Percentiles rank a stretch among this genome's conserved stretches.
These are phyloP conservation scores for Calidris pygmaea DNA, from an alignment of 2,113 vertebrate species.

Conservation along the genomic window DNA sequence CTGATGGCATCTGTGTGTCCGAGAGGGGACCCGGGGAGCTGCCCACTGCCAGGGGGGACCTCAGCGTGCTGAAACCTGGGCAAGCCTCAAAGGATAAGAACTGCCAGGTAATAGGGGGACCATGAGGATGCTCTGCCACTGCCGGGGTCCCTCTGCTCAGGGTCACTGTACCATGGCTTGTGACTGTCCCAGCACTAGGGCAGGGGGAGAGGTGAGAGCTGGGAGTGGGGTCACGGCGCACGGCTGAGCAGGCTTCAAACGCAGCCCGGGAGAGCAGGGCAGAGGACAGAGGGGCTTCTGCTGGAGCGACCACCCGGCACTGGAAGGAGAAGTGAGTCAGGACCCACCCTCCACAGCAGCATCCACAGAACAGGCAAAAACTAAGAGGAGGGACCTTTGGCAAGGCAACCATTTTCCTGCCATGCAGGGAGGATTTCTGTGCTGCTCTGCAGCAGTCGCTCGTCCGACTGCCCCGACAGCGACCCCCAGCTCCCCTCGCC, in stretches of 20 bases:
- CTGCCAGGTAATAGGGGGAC: slow-evolving; percentile 30
- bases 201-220: neutral
- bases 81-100: slow-evolving; percentile 62
- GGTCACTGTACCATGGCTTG: neutral
- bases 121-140: neutral
- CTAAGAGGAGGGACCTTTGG: neutral
- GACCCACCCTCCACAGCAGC: neutral
- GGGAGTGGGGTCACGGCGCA: fast-evolving
- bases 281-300: neutral
- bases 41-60: slow-evolving; percentile 75
- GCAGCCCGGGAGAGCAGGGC: fast-evolving
- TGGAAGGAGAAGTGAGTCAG: neutral
- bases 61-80: slow-evolving; percentile 75
- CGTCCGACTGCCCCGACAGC: fast-evolving
- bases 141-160: neutral
- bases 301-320: fast-evolving
- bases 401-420: fast-evolving
- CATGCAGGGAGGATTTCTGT: fast-evolving
- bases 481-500: fast-evolving
- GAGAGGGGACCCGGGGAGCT: slow-evolving; percentile 80
- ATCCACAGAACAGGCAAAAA: neutral
- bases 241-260: neutral
- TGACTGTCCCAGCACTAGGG: neutral
- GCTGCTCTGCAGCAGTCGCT: fast-evolving
- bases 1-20: slow-evolving; percentile 35